A percentile compares a stretch with the other conserved stretches of the same genome.
These are phyloP conservation scores for Noctua janthe DNA, from an alignment of 2,888 invertebrate genomes.

Conservation along the genomic window DNA sequence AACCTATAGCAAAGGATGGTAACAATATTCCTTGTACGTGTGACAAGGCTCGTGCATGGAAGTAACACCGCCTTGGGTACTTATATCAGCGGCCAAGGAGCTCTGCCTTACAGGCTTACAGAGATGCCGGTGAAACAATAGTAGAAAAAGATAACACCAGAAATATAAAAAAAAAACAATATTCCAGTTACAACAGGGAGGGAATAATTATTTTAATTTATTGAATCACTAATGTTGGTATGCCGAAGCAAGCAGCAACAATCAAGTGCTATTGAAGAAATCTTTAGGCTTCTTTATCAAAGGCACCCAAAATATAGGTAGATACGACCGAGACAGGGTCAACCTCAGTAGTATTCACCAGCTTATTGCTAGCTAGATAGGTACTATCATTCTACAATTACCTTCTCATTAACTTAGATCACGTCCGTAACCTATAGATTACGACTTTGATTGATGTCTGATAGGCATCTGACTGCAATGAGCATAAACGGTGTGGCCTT, in stretches of 20 bases:
- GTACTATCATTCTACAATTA: not conserved
- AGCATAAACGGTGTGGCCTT: slow-evolving; percentile 51
- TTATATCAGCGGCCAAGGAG: not conserved
- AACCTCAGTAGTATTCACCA: not conserved
- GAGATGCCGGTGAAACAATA: no score
- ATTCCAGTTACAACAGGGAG: not conserved
- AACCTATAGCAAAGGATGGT: not conserved
- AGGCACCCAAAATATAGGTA: not conserved
- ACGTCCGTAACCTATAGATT: slow-evolving; percentile 44
- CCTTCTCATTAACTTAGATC: slow-evolving; percentile 29
- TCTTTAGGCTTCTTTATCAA: not conserved
- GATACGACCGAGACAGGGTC: not conserved
- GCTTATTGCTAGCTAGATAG: not conserved
- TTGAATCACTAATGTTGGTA: not conserved
- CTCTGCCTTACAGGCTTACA: not conserved
- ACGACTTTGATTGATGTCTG: slow-evolving; percentile 52
- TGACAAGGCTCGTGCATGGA: not conserved
- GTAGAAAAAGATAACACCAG: not conserved
- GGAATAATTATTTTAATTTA: not conserved
- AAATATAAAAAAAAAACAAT: not conserved
- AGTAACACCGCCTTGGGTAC: not conserved
- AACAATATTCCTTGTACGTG: not conserved
- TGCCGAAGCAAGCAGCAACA: not conserved
- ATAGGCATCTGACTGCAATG: slow-evolving; percentile 44
- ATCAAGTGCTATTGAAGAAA: not conserved